Percentiles rank a stretch among this genome's conserved stretches.
Conservation (phyloP, 2,797 vertebrate genomes). For the Meriones psammophilus region DNA sequence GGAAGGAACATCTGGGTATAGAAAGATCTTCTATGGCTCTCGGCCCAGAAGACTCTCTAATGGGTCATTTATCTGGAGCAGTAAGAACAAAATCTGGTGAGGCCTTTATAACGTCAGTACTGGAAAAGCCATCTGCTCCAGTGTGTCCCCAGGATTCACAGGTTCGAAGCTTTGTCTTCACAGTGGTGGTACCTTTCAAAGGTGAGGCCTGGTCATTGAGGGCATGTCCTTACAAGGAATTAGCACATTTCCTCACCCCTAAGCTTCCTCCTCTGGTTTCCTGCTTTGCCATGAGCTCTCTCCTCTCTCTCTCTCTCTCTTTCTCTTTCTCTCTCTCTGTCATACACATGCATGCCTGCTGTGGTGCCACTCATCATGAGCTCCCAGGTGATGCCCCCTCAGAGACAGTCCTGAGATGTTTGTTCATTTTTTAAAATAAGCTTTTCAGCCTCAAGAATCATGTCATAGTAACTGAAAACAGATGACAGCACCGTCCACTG, state of each 20-base stretch:
- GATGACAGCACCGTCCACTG: background rate
- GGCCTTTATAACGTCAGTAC: background rate
- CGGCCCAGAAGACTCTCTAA: background rate
- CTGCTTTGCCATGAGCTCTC: background rate
- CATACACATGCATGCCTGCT: background rate
- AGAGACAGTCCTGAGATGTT: background rate
- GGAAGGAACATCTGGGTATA: background rate
- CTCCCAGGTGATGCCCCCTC: background rate
- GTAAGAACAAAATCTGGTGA: background rate
- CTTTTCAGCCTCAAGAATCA: background rate
- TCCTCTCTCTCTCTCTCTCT: background rate
- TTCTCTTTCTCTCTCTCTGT: background rate
- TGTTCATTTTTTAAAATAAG: background rate
- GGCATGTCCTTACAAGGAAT: background rate
- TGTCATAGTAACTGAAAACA: background rate
- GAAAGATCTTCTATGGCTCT: background rate
- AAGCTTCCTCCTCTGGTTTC: background rate
- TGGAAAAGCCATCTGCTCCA: too few relatives aligned
- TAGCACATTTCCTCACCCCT: background rate
- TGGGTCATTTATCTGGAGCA: too few relatives aligned
- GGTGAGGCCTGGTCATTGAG: background rate
- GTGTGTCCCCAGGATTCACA: background rate
- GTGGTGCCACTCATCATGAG: background rate
- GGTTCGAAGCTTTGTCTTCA: background rate
- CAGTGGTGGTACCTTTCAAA: background rate